phyloP scores from a whole-genome alignment of 1,140 invertebrate genomes.

The Drepana arcuata region DNA sequence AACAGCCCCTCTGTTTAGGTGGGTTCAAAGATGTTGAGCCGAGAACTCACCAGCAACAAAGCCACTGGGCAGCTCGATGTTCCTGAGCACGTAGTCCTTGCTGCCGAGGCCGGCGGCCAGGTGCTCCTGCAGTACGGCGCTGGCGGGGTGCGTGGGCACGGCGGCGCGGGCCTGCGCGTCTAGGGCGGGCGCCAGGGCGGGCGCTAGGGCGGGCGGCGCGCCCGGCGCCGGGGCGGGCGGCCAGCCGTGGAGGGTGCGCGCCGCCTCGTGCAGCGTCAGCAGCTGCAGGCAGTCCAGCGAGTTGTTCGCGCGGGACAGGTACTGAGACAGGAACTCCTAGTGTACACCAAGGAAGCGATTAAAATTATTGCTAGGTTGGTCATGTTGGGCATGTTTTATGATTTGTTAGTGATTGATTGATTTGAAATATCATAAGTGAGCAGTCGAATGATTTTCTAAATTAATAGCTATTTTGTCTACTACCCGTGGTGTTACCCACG shows the following conservation, averaged over 20 bases:
- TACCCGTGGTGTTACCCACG: too few relatives aligned
- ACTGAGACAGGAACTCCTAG: constrained; percentile 52
- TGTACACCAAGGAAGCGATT: too few relatives aligned
- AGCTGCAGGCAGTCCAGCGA: constrained; percentile 66
- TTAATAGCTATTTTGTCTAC: too few relatives aligned
- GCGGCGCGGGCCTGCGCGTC: constrained; percentile 29
- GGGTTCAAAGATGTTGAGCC: neutral
- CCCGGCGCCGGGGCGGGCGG: constrained; percentile 35
- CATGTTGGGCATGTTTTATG: too few relatives aligned
- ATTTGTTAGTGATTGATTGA: too few relatives aligned
- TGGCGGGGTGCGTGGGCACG: constrained; percentile 30
- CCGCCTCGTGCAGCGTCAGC: constrained; percentile 72
- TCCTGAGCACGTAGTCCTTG: constrained; percentile 30
- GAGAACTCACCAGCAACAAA: constrained; percentile 44
- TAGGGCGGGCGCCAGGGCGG: constrained; percentile 22
- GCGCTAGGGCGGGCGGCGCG: constrained; percentile 18
- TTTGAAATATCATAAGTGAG: too few relatives aligned
- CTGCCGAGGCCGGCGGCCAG: constrained; percentile 36
- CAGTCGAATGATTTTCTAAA: too few relatives aligned
- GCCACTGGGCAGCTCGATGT: constrained; percentile 42
- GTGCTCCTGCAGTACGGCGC: constrained; percentile 23
- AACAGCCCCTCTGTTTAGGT: too few relatives aligned
- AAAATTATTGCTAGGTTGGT: too few relatives aligned
- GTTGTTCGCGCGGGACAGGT: constrained; percentile 49
- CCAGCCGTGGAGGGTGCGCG: constrained; percentile 69